Conservation (phyloP, 2,797 vertebrate genomes). For the Pseudochirops cupreus region DNA sequence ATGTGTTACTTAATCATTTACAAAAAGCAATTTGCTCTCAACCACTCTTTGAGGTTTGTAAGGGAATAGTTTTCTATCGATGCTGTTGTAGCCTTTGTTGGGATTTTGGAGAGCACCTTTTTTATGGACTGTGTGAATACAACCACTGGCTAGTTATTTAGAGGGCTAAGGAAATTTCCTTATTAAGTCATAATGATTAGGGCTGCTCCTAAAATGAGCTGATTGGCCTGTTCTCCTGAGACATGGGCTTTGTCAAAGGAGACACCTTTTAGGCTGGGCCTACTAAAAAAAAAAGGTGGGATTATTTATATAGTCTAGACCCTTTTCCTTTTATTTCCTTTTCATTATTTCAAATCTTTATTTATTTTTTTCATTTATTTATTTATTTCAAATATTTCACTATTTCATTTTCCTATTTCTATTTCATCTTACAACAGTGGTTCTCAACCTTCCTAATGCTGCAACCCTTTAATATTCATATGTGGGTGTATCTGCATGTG, state of each 20-base stretch:
- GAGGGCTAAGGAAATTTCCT: neutral
- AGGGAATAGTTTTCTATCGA: neutral
- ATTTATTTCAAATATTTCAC: too few relatives aligned
- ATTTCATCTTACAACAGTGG: too few relatives aligned
- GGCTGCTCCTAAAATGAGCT: neutral
- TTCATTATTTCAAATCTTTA: too few relatives aligned
- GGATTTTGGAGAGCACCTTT: neutral
- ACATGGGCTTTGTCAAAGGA: neutral
- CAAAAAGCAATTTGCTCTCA: neutral
- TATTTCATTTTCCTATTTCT: too few relatives aligned
- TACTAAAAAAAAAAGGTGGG: neutral
- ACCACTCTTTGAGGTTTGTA: neutral
- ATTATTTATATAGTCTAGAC: neutral
- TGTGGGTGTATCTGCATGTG: too few relatives aligned
- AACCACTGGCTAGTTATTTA: neutral
- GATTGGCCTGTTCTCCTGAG: neutral
- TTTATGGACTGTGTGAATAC: neutral
- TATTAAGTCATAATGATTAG: neutral
- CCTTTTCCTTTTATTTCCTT: neutral
- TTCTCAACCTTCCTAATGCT: too few relatives aligned
- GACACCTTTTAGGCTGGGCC: neutral
- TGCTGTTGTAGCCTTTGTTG: neutral
- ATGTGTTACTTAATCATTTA: neutral
- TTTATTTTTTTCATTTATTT: too few relatives aligned
- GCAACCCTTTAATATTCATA: too few relatives aligned